Evolutionary conservation across 2,888 invertebrate genomes (phyloP), one percentile per base, ranked within the genome.

Genomic region (Colletes collaris): DNA sequence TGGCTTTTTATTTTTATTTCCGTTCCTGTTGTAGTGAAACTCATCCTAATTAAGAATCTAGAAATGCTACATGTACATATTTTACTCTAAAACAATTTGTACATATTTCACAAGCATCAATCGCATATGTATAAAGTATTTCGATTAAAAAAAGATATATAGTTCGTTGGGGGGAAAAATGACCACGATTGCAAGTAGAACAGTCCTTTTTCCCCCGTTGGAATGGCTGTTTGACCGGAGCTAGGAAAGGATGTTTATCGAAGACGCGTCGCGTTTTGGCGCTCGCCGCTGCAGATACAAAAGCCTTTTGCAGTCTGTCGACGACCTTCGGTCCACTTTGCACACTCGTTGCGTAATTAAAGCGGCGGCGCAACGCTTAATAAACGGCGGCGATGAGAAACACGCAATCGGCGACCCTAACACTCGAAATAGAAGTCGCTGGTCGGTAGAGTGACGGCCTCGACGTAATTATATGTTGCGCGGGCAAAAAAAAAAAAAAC

Each of bases 281-380:
- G 66, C 44, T 35, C 46, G 27, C 56, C 67, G 56, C 46, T 50
- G 63, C 63, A 64, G 56, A 59, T 16, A 56, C 55, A 60, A 44
- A 46, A 63, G 46, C 59, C 59, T 82, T 77, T 79, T 70, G 80
- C 56, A 66, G 74, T 59, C 69, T 79, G 86, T 80, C 85, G 82
- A 75, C 82, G 87, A 82, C 87, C 87, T 87, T 87, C 87, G 81
- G 63, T 83, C 74, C 65, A 73, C 68, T 83, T 84, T 64, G 81
- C 87, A 73, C 66, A 62, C 71, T 63, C 69, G 74, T 87, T 86
- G 87, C 87, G 83, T 86, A 87, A 87, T 87, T 87, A 87, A 87
- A 79, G 81, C 81, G 79, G 71, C 78, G 70, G 74, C 80, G 80
- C 74, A 76, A 60, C 80, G 80, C 64, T 85, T 85, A 83, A 87